phyloP scores from a whole-genome alignment of 2,797 vertebrate species.

The Picus viridis region DNA sequence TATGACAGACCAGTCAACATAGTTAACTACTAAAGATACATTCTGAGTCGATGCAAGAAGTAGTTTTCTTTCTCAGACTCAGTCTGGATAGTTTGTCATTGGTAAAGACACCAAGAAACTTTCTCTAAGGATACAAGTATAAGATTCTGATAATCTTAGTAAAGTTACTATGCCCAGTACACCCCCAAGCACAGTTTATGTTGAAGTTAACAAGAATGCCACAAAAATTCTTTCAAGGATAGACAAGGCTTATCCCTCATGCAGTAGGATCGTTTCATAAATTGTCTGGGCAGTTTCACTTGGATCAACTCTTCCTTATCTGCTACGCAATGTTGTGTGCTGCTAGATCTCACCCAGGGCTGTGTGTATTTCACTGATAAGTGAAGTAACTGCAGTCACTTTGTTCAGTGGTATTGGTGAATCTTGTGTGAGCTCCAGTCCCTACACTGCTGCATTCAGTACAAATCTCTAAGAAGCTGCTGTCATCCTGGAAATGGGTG shows the following conservation, averaged over 20 bases:
- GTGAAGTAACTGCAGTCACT: not conserved
- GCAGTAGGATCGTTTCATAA: not conserved
- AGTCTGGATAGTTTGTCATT: not conserved
- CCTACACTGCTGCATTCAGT: not conserved
- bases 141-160: not conserved
- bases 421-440: not conserved
- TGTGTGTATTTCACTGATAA: not conserved
- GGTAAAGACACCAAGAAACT: not conserved
- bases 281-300: not conserved
- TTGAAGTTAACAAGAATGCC: not conserved
- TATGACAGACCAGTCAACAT: not conserved
- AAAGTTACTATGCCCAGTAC: not conserved
- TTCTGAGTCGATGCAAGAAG: not conserved
- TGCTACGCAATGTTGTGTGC: not conserved
- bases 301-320: not conserved
- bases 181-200: not conserved
- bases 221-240: not conserved
- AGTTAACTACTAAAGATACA: not conserved
- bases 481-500: not conserved
- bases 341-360: not conserved
- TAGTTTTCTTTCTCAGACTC: not conserved
- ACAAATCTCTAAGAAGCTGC: not conserved
- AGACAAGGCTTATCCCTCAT: not conserved
- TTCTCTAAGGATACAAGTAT: not conserved
- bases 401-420: not conserved